Evolutionary conservation across 2,113 vertebrate species (phyloP), one percentile per base, ranked within the genome.

Genomic region (Ctenomys sociabilis): DNA sequence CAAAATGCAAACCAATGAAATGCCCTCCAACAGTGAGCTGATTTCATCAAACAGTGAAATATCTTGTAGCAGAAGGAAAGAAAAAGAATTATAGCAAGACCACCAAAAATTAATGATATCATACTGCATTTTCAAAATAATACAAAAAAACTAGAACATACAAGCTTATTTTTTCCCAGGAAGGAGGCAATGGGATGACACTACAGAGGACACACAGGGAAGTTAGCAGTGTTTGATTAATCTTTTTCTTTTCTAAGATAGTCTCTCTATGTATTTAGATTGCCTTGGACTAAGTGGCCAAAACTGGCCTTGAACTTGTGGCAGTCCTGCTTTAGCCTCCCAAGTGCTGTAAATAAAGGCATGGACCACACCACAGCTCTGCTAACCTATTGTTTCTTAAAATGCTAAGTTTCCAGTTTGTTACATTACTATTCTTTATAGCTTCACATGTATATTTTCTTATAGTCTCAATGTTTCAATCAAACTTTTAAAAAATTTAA

Each of bases 21-120:
- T 75, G 7, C 4, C 28, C n/a, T 91, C 7, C 22, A 73, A 90
- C 12, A 85, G 35, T 61, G 28, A 45, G 82, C 77, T 75, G n/a
- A 82, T 43, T 88, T 75, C 57, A 57, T 43, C 40, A 91, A 88
- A 92, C 3, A 83, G 17, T 83, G n/a, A 92, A 87, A 82, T 22
- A 70, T 2, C 43, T 16, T n/a, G 87, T 43, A 59, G 28, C n/a
- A 61, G 82, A n/a, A n/a, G n/a, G 5, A 40, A n/a, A 17, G 8
- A 30, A 73, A 28, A 57, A 57, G 37, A 95, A 40, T 70, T 68
- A 90, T 1, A 88, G 24, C 24, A 66, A 88, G 54, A 84, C 4
- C 75, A 54, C 59, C 8, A 81, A 81, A 16, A 52, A 13, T 52
- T 24, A 26, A 40, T 21, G 63, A 5, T 54, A 40, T 68, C 59